Conservation (phyloP, 2,888 invertebrate genomes). For the Mythimna loreyi region DNA sequence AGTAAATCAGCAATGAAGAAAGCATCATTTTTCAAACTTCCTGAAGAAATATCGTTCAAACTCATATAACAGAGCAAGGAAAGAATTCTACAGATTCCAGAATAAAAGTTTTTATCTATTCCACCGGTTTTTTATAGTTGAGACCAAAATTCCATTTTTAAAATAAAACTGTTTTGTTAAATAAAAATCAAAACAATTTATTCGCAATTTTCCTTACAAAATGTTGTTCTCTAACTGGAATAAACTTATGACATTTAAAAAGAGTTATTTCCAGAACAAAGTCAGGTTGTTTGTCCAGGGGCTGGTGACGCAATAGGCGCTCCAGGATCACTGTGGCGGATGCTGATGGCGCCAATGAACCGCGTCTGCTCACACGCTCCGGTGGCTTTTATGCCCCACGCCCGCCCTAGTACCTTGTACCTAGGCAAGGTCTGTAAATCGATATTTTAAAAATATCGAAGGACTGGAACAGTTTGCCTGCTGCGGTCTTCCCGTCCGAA, state of each 20-base stretch:
- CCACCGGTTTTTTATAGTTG: too few species aligned
- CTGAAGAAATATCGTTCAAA: too few species aligned
- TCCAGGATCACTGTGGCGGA: slow-evolving; percentile 61
- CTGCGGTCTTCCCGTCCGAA: too few species aligned
- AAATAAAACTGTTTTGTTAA: too few species aligned
- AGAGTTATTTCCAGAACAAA: slow-evolving; percentile 12
- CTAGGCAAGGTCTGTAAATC: not conserved
- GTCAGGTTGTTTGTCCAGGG: slow-evolving; percentile 14
- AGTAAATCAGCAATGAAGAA: too few species aligned
- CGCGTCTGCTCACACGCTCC: slow-evolving; percentile 65
- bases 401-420: slow-evolving; percentile 33
- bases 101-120: too few species aligned
- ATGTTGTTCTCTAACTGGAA: not conserved
- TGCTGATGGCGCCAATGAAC: slow-evolving; percentile 67
- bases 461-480: too few species aligned
- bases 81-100: too few species aligned
- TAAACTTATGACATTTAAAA: not conserved
- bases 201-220: not conserved
- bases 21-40: too few species aligned
- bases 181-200: too few species aligned
- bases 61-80: too few species aligned
- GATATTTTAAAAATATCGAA: not conserved
- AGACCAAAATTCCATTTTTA: too few species aligned
- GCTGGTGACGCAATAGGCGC: slow-evolving; percentile 53
- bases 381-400: slow-evolving; percentile 62